Conservation (phyloP, 1,140 invertebrate species). For the Rhagoletis pomonella region DNA sequence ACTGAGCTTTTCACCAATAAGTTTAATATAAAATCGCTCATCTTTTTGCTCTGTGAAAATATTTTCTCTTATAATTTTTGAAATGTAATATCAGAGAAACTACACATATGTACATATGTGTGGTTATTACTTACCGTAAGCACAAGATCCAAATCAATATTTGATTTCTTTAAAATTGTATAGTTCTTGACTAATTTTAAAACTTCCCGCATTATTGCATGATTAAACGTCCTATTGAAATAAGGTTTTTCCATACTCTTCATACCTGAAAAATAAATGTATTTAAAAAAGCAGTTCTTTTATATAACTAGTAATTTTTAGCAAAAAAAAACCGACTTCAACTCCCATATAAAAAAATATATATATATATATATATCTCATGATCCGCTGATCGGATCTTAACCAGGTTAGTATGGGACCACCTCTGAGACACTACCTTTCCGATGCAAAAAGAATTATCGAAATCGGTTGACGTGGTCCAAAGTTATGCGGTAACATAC, state of each 20-base stretch:
- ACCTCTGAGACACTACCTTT: too few relatives aligned
- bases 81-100: neutral
- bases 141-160: neutral
- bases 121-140: neutral
- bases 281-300: neutral
- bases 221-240: neutral
- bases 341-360: too few relatives aligned
- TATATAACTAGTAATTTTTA: too few relatives aligned
- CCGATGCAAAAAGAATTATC: too few relatives aligned
- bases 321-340: too few relatives aligned
- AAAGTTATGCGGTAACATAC: too few relatives aligned
- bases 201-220: neutral
- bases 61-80: neutral
- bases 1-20: neutral
- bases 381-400: too few relatives aligned
- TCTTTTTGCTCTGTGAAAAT: neutral
- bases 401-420: too few relatives aligned
- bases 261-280: neutral
- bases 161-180: conserved; percentile 4
- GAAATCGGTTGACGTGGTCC: too few relatives aligned
- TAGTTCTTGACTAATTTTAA: neutral
- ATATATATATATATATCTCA: too few relatives aligned
- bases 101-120: neutral
- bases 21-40: neutral
- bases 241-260: neutral